A percentile compares a stretch with the other conserved stretches of the same genome.
Evolutionary conservation across 1,140 invertebrate species (phyloP).

Genomic region (Papilio dardanus): DNA sequence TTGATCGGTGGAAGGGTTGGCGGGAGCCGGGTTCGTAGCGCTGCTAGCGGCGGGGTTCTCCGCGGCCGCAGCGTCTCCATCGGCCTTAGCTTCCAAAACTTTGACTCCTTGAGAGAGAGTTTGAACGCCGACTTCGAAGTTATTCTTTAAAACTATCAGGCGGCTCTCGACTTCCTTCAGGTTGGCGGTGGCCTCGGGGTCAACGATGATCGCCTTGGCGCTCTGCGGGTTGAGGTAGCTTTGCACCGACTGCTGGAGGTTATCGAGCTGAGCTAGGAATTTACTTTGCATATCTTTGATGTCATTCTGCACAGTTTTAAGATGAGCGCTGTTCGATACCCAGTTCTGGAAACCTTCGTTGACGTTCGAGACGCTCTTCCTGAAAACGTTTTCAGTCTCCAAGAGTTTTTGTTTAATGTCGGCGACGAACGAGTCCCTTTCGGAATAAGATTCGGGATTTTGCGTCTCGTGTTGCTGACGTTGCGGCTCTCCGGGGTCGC

Average conservation of each 20-base stretch:
- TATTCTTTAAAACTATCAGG: slow-evolving; percentile 57
- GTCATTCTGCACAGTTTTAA: slow-evolving; percentile 55
- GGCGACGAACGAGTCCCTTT: slow-evolving; percentile 51
- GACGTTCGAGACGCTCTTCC: slow-evolving; percentile 55
- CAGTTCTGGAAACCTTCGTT: slow-evolving; percentile 59
- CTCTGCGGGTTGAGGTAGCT: slow-evolving; percentile 47
- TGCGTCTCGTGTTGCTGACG: slow-evolving; percentile 73
- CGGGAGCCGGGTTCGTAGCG: background rate
- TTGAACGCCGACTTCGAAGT: slow-evolving; percentile 59
- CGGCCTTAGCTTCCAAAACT: slow-evolving; percentile 43
- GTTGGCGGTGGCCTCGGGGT: slow-evolving; percentile 32
- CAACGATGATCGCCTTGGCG: slow-evolving; percentile 19
- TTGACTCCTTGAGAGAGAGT: slow-evolving; percentile 61
- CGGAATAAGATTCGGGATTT: slow-evolving; percentile 59
- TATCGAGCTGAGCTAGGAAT: slow-evolving; percentile 56
- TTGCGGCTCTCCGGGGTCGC: slow-evolving; percentile 67
- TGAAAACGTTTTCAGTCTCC: slow-evolving; percentile 56
- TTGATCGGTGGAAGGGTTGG: background rate
- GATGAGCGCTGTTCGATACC: slow-evolving; percentile 54
- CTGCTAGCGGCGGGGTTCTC: slow-evolving; percentile 11
- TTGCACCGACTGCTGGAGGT: slow-evolving; percentile 61
- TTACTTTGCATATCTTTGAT: slow-evolving; percentile 56
- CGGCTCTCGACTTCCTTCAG: slow-evolving; percentile 49
- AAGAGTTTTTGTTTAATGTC: slow-evolving; percentile 57
- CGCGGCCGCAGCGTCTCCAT: slow-evolving; percentile 19